Conservation (phyloP, 2,888 invertebrate genomes). For the Phania funesta region DNA sequence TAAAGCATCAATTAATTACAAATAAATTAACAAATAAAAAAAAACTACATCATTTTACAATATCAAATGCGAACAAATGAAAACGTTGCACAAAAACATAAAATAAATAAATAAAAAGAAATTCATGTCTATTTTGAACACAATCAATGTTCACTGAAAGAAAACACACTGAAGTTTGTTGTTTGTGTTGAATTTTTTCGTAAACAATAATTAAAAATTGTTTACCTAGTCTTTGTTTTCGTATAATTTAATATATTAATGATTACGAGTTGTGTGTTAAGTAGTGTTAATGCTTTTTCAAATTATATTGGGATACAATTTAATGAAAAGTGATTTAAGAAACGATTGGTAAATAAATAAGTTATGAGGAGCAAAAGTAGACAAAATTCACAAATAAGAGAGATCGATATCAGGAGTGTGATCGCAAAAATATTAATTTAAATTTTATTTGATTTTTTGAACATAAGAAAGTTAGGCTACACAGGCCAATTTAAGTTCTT, state of each 20-base stretch:
- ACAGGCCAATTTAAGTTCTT: too few relatives aligned
- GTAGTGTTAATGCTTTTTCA: constrained; percentile 57
- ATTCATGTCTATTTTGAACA: constrained; percentile 43
- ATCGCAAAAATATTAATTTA: too few relatives aligned
- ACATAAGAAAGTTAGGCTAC: too few relatives aligned
- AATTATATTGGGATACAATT: constrained; percentile 24
- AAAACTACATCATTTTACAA: constrained; percentile 7
- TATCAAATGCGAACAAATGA: constrained; percentile 11
- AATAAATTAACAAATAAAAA: constrained; percentile 33
- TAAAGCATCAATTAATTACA: constrained; percentile 58
- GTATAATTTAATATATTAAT: constrained; percentile 34
- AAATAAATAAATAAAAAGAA: constrained; percentile 10
- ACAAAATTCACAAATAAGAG: too few relatives aligned
- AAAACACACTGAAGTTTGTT: neutral
- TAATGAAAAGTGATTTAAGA: constrained; percentile 6
- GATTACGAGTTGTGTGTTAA: constrained; percentile 41
- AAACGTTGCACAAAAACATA: neutral
- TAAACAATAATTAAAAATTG: constrained; percentile 50
- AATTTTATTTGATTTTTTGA: too few relatives aligned
- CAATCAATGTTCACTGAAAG: constrained; percentile 30
- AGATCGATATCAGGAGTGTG: too few relatives aligned
- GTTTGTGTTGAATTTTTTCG: constrained; percentile 11
- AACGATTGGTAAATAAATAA: neutral
- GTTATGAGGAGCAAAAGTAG: neutral
- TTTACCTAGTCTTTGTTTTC: constrained; percentile 8